Conservation (phyloP, 2,113 vertebrate species). For the Misgurnus mizolepis region DNA sequence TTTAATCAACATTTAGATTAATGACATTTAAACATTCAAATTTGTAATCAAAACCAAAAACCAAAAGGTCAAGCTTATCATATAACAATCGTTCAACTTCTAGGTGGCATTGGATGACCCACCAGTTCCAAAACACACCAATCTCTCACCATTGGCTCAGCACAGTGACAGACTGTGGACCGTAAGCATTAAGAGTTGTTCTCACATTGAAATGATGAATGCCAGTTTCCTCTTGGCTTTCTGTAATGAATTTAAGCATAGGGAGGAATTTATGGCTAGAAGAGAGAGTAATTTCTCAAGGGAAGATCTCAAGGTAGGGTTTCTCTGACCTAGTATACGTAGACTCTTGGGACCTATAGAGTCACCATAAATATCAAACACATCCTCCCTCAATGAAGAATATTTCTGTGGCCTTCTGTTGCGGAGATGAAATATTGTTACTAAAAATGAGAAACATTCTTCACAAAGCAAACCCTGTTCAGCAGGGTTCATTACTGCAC, state of each 20-base stretch:
- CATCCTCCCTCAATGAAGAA: conserved; percentile 5
- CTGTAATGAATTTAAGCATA: conserved; percentile 36
- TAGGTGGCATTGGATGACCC: no score
- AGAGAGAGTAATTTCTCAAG: conserved; percentile 39
- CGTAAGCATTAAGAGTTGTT: conserved; percentile 27
- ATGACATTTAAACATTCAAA: no score
- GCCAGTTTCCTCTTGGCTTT: conserved; percentile 5
- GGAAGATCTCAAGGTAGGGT: conserved; percentile 40
- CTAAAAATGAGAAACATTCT: conserved; percentile 27
- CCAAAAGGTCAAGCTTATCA: no score
- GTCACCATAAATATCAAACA: conserved; percentile 52
- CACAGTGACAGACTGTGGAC: conserved; percentile 3
- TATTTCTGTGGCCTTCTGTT: conserved; percentile 30
- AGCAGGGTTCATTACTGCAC: background rate
- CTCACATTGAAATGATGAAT: conserved; percentile 46
- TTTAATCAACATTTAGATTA: no score
- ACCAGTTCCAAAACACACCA: background rate
- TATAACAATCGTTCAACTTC: no score
- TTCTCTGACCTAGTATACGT: conserved; percentile 16
- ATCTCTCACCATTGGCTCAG: background rate
- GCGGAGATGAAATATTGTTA: background rate
- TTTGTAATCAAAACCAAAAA: no score
- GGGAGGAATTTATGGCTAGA: conserved; percentile 34
- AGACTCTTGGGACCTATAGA: conserved; percentile 25
- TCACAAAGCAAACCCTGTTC: background rate